These are phyloP conservation scores for Ophonus ardosiacus DNA, from an alignment of 2,888 invertebrate species.

Conservation along the genomic window DNA sequence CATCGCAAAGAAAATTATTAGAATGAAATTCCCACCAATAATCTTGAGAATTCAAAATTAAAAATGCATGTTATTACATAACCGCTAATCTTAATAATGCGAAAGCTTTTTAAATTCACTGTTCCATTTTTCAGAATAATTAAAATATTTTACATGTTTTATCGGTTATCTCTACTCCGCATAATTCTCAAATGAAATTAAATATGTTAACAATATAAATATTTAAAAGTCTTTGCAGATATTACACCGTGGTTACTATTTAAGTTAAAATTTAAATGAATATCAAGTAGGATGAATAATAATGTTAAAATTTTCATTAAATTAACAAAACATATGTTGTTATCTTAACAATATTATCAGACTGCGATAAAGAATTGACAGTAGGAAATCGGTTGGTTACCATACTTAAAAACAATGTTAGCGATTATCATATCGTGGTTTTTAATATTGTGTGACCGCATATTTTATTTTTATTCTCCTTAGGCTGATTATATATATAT, in stretches of 20 bases:
- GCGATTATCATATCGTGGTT: not conserved
- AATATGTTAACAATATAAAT: not conserved
- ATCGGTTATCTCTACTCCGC: not conserved
- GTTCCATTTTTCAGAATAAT: too few relatives aligned
- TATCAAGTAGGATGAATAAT: not conserved
- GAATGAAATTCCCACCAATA: too few relatives aligned
- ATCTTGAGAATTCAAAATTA: too few relatives aligned
- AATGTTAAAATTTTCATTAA: not conserved
- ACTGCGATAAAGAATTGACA: not conserved
- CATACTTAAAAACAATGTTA: not conserved
- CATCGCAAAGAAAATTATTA: too few relatives aligned
- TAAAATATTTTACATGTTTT: not conserved
- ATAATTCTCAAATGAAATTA: not conserved
- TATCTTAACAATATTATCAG: not conserved
- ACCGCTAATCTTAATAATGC: too few relatives aligned
- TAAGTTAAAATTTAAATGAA: not conserved
- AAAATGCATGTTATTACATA: too few relatives aligned
- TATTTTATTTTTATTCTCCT: not conserved
- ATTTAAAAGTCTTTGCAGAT: not conserved
- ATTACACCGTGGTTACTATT: not conserved
- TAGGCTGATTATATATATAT: not conserved
- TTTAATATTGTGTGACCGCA: not conserved
- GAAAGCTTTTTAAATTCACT: too few relatives aligned
- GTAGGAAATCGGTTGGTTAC: not conserved
- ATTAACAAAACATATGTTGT: not conserved